Evolutionary conservation across 2,113 vertebrate genomes (phyloP), one percentile per base, ranked within the genome.

Genomic region (Eulemur rufifrons): DNA sequence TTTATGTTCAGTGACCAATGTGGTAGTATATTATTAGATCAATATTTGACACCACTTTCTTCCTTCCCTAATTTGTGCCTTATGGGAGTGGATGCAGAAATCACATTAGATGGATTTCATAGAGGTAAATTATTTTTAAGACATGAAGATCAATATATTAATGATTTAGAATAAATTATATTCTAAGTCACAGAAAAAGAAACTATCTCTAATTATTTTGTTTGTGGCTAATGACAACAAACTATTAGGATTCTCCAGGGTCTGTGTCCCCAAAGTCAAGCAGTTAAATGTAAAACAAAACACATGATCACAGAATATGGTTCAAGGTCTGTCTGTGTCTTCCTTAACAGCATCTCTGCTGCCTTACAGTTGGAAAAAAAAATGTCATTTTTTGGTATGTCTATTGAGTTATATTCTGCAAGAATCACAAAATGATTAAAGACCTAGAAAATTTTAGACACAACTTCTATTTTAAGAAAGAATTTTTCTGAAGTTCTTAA

Each of bases 291-390:
- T 27, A 68, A 56, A 93, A 77, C 6, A 82, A 86, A 89, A 11
- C 74, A 39, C 14, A 21, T 0, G 1, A 63, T 54, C 2, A 68
- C 8, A 2, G 3, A 37, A 21, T n/a, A 17, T 37, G 74, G 2
- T 9, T 54, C 10, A 82, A 37, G 20, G 6, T 71, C 4, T 45
- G 6, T n/a, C 4, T 45, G 6, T n/a, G 3, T 74, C 8, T 71
- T 68, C n/a, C n/a, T 63, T 7, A 47, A 20, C 7, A 6, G 2
- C 27, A 34, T 81, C 25, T 29, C 18, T 74, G 7, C 20, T 81
- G 1, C 6, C 8, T 64, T 27, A 89, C 23, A 37, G 13, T 56
- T 76, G 59, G 10, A 76, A 94, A 56, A 47, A 83, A 94, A 66
- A 47, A 83, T 37, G 29, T 17, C 9, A 59, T 84, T 47, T 56